Percentiles rank a stretch among this genome's conserved stretches.
Conservation (phyloP, 2,113 vertebrate genomes). For the Indicator indicator region DNA sequence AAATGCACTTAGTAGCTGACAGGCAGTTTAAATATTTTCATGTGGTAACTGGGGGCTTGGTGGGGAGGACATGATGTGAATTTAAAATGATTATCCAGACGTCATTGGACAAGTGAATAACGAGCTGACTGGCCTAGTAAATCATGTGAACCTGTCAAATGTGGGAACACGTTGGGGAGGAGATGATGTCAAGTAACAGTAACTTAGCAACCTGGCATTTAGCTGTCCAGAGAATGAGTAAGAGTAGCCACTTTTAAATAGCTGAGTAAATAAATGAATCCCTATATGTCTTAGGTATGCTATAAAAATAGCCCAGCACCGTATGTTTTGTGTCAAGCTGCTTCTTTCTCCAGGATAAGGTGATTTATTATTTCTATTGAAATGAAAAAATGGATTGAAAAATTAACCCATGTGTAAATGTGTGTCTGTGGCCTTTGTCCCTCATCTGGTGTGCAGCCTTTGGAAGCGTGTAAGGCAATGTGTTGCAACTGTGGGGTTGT, state of each 20-base stretch:
- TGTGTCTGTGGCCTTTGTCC: slow-evolving; percentile 62
- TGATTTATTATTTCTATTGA: slow-evolving; percentile 76
- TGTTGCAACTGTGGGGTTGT: background rate
- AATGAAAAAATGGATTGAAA: slow-evolving; percentile 73
- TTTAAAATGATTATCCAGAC: slow-evolving; percentile 79
- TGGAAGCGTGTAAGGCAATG: background rate
- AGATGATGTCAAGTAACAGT: slow-evolving; percentile 87
- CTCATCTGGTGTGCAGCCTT: background rate
- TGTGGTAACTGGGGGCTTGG: slow-evolving; percentile 65
- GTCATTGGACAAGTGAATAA: slow-evolving; percentile 80
- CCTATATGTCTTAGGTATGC: slow-evolving; percentile 68
- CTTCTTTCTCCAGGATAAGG: slow-evolving; percentile 66
- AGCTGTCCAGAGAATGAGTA: slow-evolving; percentile 76
- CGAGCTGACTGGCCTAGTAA: slow-evolving; percentile 77
- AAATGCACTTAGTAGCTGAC: slow-evolving; percentile 65
- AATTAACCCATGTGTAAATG: slow-evolving; percentile 68
- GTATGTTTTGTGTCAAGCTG: slow-evolving; percentile 70
- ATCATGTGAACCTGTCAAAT: slow-evolving; percentile 84
- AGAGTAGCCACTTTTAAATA: slow-evolving; percentile 77
- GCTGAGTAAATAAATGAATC: slow-evolving; percentile 75
- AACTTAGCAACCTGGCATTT: slow-evolving; percentile 84
- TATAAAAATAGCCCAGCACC: slow-evolving; percentile 71
- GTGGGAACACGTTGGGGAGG: slow-evolving; percentile 77
- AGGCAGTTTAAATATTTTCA: slow-evolving; percentile 76
- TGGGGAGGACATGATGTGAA: slow-evolving; percentile 76